A percentile compares a stretch with the other conserved stretches of the same genome.
Conservation (phyloP, 2,797 vertebrate species). For the Notolabrus celidotus region DNA sequence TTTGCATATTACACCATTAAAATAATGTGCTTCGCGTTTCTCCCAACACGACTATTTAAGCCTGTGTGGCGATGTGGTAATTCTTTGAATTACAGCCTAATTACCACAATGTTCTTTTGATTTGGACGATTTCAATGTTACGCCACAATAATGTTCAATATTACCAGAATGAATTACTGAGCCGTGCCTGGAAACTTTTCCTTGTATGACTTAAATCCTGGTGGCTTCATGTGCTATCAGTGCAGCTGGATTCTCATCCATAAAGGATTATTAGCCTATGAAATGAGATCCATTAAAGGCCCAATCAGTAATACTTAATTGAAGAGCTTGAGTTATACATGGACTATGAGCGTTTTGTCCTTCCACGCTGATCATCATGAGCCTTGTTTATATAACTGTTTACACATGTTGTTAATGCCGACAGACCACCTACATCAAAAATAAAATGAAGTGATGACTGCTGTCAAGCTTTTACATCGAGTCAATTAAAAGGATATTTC, state of each 20-base stretch:
- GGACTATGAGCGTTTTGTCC: conserved; percentile 54
- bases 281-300: conserved; percentile 77
- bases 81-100: conserved; percentile 99
- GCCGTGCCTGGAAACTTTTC: conserved; percentile 83
- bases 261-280: conserved; percentile 76
- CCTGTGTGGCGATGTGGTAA: conserved; percentile 95
- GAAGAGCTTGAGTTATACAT: conserved; percentile 60
- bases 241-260: conserved; percentile 74
- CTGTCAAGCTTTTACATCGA: conserved; percentile 11
- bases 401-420: conserved; percentile 36
- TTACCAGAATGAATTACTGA: conserved; percentile 84
- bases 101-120: conserved; percentile 99
- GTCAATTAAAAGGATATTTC: neutral
- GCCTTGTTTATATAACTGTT: conserved; percentile 41
- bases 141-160: conserved; percentile 86
- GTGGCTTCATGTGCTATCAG: conserved; percentile 56
- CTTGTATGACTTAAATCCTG: conserved; percentile 75
- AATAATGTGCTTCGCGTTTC: conserved; percentile 99
- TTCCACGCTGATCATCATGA: conserved; percentile 46
- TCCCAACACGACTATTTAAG: conserved; percentile 98
- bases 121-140: conserved; percentile 97
- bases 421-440: conserved; percentile 34
- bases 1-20: conserved; percentile 99
- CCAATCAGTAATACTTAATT: conserved; percentile 75
- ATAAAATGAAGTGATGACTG: conserved; percentile 7